Base-by-base conservation (phyloP, 2,113 vertebrate species). In the Rhinopomastus cyanomelas region DNA sequence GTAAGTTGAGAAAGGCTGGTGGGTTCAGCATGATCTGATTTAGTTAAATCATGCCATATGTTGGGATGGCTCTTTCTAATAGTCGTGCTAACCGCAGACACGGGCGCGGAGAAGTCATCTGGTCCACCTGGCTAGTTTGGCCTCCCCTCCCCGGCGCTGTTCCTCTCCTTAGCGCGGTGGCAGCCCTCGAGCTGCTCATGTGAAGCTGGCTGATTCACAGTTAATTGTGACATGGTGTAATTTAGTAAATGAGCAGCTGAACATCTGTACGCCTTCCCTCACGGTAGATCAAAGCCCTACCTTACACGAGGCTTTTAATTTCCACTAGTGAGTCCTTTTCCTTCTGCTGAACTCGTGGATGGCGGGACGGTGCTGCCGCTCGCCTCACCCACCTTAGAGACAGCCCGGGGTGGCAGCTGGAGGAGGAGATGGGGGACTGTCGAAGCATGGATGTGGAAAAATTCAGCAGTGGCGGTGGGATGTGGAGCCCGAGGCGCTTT, bases 171-270 rank as follows among this genome's bases (percentile, higher is more conserved):
- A 88, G 66, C 2, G 6, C 68, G 69, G 85, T 79, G 83, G 83
- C 94, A 95, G 93, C 90, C 88, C 86, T 90, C n/a, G 51, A 95
- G 92, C 93, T 90, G 95, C 86, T 94, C 88, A 75, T 94, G 90
- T 94, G 94, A 94, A 93, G 86, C 94, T 95, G 93, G 77, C 90
- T 95, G 94, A 92, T 93, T 95, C 94, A 95, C 88, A 85, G 93
- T 94, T 95, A 96, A 96, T 95, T 95, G 92, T 95, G 92, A 96
- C 94, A 93, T 88, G 90, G 92, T 95, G 88, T 95, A 93, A 95
- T 96, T 96, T 96, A 96, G 92, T 95, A 95, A 95, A 96, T 94
- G 95, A 95, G 88, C 94, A 92, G 94, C 92, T 94, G 93, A 94
- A 95, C 93, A 95, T 95, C 94, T 96, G 95, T 91, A 96, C 5